phyloP scores from a whole-genome alignment of 2,797 vertebrate genomes.

The Manis pentadactyla region DNA sequence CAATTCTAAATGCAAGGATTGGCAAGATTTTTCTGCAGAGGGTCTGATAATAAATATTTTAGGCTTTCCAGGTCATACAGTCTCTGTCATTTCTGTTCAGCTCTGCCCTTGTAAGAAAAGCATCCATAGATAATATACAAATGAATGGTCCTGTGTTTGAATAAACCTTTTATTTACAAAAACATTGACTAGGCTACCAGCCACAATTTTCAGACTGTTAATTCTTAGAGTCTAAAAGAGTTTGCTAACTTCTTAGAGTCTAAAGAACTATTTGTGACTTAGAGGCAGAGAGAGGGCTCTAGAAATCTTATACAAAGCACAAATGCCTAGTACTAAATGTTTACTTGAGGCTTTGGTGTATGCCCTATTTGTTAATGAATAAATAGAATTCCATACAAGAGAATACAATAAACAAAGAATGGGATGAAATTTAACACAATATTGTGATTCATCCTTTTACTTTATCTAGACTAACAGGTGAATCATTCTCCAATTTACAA shows the following conservation, averaged over 20 bases:
- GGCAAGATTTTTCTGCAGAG: background rate
- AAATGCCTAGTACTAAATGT: background rate
- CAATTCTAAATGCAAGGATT: conserved; percentile 22
- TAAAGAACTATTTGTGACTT: conserved; percentile 15
- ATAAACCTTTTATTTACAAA: conserved; percentile 49
- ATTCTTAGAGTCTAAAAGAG: background rate
- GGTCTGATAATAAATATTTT: background rate
- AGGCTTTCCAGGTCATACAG: background rate
- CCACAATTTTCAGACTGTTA: background rate
- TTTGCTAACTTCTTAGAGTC: background rate
- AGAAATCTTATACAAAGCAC: background rate
- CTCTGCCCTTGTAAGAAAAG: background rate
- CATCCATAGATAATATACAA: background rate
- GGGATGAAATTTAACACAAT: conserved; percentile 23
- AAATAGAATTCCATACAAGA: background rate
- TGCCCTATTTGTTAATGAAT: background rate
- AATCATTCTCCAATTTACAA: background rate
- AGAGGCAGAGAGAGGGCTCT: background rate
- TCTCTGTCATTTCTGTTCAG: background rate
- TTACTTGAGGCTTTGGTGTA: background rate
- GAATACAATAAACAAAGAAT: conserved; percentile 44
- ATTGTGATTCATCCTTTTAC: background rate
- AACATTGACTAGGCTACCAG: background rate
- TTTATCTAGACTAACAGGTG: background rate
- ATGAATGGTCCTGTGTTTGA: conserved; percentile 1